phyloP scores from a whole-genome alignment of 2,113 vertebrate species.

The Orycteropus afer region DNA sequence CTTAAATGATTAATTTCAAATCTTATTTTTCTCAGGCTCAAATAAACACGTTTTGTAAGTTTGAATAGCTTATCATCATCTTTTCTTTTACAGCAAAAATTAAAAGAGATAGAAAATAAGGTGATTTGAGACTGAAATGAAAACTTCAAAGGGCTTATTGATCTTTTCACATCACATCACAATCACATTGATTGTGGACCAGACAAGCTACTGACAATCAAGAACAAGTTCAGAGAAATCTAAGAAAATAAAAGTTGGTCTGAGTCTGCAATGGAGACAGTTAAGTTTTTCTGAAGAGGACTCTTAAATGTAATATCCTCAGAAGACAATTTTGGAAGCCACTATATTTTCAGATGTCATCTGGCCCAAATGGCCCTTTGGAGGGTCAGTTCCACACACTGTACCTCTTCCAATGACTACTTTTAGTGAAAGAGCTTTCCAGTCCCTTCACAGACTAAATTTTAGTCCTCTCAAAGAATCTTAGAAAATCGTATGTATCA shows the following conservation, averaged over 20 bases:
- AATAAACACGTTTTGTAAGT: not conserved
- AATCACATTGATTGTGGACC: not conserved
- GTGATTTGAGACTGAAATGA: conserved; percentile 20
- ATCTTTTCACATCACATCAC: conserved; percentile 30
- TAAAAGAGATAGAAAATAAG: not conserved
- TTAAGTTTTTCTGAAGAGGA: not conserved
- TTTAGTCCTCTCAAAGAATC: not conserved
- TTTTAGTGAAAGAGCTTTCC: not conserved
- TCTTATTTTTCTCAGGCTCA: not conserved
- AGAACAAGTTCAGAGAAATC: not conserved
- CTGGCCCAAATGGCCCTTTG: not conserved
- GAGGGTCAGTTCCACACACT: not conserved
- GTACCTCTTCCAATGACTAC: not conserved
- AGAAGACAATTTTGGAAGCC: not conserved
- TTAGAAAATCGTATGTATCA: not conserved
- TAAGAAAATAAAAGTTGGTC: not conserved
- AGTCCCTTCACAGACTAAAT: not conserved
- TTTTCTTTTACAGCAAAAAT: conserved; percentile 3
- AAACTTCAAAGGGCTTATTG: conserved; percentile 19
- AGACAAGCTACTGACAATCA: conserved; percentile 1
- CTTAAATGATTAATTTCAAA: not conserved
- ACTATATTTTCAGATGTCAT: not conserved
- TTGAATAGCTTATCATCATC: not conserved
- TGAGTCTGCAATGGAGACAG: not conserved
- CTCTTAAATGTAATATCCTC: not conserved